These are phyloP conservation scores for Oenanthe melanoleuca DNA, from an alignment of 2,113 vertebrate genomes.

Conservation along the genomic window DNA sequence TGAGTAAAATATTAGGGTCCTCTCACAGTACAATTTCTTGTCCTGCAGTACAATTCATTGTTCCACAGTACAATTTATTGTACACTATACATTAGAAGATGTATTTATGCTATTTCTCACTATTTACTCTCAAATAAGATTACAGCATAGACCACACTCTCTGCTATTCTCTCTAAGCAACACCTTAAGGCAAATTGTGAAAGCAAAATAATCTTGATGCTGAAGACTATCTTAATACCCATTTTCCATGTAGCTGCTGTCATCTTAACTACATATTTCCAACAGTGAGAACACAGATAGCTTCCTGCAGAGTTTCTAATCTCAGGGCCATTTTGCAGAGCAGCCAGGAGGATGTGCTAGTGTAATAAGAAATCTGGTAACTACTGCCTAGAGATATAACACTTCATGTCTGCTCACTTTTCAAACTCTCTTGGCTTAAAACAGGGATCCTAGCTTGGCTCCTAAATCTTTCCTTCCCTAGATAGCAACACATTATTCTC, in stretches of 20 bases:
- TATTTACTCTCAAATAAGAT: conserved; percentile 19
- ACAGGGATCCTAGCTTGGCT: conserved; percentile 21
- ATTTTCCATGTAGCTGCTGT: conserved; percentile 38
- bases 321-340: conserved; percentile 53
- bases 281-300: conserved; percentile 45
- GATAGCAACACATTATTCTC: conserved; percentile 16
- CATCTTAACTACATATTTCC: conserved; percentile 45
- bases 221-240: neutral
- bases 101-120: neutral
- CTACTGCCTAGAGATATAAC: conserved; percentile 40
- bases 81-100: neutral
- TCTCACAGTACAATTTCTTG: neutral
- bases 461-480: conserved; percentile 44
- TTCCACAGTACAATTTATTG: neutral
- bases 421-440: conserved; percentile 31
- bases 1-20: neutral
- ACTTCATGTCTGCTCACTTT: neutral
- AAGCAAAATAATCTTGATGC: neutral
- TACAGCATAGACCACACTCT: neutral
- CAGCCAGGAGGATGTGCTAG: conserved; percentile 50
- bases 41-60: neutral
- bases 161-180: neutral
- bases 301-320: conserved; percentile 60
- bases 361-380: conserved; percentile 27
- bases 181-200: conserved; percentile 6